Evolutionary conservation across 2,113 vertebrate species (phyloP).

Genomic region (Mormoops blainvillei): DNA sequence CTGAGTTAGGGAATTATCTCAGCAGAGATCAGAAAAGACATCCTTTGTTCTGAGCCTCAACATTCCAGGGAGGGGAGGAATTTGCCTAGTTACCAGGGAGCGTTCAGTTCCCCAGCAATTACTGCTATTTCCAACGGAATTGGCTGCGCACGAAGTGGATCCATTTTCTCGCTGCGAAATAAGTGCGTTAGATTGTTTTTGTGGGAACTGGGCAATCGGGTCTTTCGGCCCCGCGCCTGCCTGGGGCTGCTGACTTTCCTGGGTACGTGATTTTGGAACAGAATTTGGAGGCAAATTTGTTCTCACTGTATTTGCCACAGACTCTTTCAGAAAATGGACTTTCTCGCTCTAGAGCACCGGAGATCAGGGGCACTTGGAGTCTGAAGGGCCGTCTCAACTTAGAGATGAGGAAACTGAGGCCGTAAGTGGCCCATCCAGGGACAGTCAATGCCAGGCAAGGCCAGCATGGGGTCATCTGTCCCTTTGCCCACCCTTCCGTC

Average conservation of each 20-base stretch:
- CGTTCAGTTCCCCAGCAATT: background rate
- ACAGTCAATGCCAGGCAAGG: rapidly evolving
- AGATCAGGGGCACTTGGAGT: background rate
- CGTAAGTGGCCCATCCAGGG: rapidly evolving
- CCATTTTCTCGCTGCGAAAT: background rate
- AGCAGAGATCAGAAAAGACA: background rate
- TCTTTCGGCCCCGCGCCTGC: background rate
- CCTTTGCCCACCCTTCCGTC: rapidly evolving
- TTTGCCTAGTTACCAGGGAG: background rate
- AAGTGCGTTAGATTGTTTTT: background rate
- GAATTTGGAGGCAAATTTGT: background rate
- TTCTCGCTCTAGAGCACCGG: background rate
- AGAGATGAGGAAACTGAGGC: background rate
- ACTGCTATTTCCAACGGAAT: background rate
- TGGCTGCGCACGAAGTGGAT: background rate
- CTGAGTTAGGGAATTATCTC: background rate
- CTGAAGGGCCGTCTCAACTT: background rate
- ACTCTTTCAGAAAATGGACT: background rate
- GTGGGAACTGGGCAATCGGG: background rate
- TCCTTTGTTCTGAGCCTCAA: background rate
- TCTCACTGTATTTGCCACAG: background rate
- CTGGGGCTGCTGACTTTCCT: background rate
- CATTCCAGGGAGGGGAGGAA: rapidly evolving
- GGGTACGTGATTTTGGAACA: rapidly evolving
- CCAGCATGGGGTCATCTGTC: background rate